Evolutionary conservation across 92 coral and sea anemone genomes (phyloP), one percentile per base, ranked within the genome.

Genomic region (Paramuricea clavata): DNA sequence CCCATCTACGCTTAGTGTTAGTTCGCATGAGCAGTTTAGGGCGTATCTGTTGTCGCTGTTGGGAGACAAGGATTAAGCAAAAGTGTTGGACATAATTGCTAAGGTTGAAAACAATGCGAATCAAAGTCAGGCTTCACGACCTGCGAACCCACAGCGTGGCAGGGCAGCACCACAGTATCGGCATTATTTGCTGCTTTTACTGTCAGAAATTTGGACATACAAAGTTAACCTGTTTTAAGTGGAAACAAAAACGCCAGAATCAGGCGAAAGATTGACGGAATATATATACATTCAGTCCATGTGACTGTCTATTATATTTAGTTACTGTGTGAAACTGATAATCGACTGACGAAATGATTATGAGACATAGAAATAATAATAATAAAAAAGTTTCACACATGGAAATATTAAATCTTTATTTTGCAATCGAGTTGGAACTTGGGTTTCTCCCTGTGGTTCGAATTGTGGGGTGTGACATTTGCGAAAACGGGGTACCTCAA

Each of bases 11-110:
- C 22, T 71, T 71, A 57, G 64, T 39, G 42, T 10, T 2, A 41
- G 59, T 19, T 50, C 91, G 19, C 69, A 83, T 26, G 78, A 56
- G 49, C 83, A 82, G 83, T 82, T 88, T 41, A 64, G 67, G n/a
- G 71, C 64, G 43, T 82, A 33, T 44, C 60, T 82, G 60, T 49
- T 82, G 19, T 81, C 88, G 19, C 74, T 82, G 12, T 70, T 88
- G 59, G 91, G 91, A 0, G 91, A 88, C 43, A 88, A 88, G 54
- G 91, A 88, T 41, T 89, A 88, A 47, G 91, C 70, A 22, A 83
- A 83, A 26, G 42, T 82, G 6, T 32, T 88, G 31, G 81, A 81
- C 7, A 62, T 71, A 17, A 73, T 88, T 8, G 57, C 50, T 2
- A 87, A 87, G 81, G 74, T 87, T n/a, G 81, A 81, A 26, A 87